Evolutionary conservation across 2,797 vertebrate genomes (phyloP), one percentile per base, ranked within the genome.

Genomic region (Oophaga sylvatica): DNA sequence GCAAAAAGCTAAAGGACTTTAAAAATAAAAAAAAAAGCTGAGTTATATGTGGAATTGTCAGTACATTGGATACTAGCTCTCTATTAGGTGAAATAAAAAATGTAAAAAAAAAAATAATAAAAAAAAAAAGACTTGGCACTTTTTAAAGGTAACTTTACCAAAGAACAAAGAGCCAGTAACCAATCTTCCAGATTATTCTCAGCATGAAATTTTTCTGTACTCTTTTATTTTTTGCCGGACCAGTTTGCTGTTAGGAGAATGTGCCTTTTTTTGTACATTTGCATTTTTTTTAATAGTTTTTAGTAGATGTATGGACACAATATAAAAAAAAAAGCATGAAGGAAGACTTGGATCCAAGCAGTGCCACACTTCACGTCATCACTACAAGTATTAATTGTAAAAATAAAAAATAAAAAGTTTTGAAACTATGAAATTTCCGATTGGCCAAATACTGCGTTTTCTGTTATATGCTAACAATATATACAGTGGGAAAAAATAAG

Each of bases 221-320:
- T 95, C 94, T 96, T 96, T 95, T 90, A 53, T 53, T 96, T 96
- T 96, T 96, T 96, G 95, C 95, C 96, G 95, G 96, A 96, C 94
- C 94, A 95, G 94, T 95, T 95, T 95, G 96, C 96, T 95, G 96
- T 96, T 97, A 96, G 95, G 94, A 97, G 95, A 97, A 96, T 96
- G 97, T 99, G 97, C 97, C 97, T 98, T 99, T 97, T 95, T 97
- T 97, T 97, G 95, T 97, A 97, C 95, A 96, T 96, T 96, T 96
- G 93, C 95, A 96, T 97, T 96, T 94, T 89, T 97, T 94, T 86
- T 96, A 93, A 94, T 95, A 95, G 94, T 97, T 53, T 95, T 96
- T 95, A 95, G 95, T 93, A 93, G 93, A 95, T 93, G 94, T 95
- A 94, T 93, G 92, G 95, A 97, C 95, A 97, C 95, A 96, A 93